Conservation (phyloP, 2,113 vertebrate species). For the Aleadryas rufinucha region DNA sequence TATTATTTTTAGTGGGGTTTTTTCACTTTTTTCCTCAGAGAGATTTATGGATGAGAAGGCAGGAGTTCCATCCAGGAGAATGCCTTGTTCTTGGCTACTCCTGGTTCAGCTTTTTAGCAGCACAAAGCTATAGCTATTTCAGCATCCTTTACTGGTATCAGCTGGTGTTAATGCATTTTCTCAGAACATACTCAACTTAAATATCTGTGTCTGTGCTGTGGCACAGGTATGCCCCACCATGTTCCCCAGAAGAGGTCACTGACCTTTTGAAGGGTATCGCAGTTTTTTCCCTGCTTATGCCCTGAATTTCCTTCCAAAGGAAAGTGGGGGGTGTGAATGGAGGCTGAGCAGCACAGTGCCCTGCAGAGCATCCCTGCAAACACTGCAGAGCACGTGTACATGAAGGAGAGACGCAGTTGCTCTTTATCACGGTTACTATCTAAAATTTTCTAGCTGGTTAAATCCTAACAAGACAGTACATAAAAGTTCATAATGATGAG, state of each 20-base stretch:
- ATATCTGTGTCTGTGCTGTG: not conserved
- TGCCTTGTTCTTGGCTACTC: not conserved
- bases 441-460: not conserved
- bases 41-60: not conserved
- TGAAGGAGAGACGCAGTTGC: not conserved
- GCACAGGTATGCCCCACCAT: not conserved
- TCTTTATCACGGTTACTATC: not conserved
- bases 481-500: not conserved
- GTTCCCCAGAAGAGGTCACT: not conserved
- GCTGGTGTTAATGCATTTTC: not conserved
- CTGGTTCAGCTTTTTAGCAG: not conserved
- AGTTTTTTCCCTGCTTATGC: not conserved
- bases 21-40: not conserved
- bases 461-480: not conserved
- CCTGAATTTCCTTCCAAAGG: not conserved
- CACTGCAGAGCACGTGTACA: not conserved
- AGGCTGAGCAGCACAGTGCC: not conserved
- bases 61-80: not conserved
- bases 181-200: not conserved
- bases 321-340: not conserved
- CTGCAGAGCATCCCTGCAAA: not conserved
- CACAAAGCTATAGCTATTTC: not conserved
- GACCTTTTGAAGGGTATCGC: accelerated
- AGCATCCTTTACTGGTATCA: not conserved
- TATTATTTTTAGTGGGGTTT: not conserved